Percentiles rank a stretch among this genome's conserved stretches.
Evolutionary conservation across 2,888 invertebrate genomes (phyloP).

Genomic region (Apamea monoglypha): DNA sequence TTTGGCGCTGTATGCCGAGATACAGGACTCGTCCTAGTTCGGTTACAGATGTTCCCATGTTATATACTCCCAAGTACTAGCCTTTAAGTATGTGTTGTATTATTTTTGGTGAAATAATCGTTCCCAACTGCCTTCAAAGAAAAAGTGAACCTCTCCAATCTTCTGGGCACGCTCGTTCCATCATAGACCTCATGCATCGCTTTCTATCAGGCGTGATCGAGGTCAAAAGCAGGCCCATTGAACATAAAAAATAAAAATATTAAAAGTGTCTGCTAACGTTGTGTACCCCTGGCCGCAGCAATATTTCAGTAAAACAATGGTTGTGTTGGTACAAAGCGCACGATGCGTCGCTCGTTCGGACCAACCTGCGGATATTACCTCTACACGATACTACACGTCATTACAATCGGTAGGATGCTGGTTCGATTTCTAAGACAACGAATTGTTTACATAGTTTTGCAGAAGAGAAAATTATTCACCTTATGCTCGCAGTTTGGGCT

Average conservation of each 20-base stretch:
- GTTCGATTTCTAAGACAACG: conserved; percentile 46
- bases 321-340: conserved; percentile 74
- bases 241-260: background rate
- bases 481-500: background rate
- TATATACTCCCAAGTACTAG: background rate
- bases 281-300: conserved; percentile 75
- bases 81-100: background rate
- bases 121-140: background rate
- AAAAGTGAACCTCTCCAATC: too few species aligned
- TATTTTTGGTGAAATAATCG: background rate
- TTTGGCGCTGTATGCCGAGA: background rate
- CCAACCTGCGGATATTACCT: conserved; percentile 83
- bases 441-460: background rate
- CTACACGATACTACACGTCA: conserved; percentile 34
- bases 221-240: background rate
- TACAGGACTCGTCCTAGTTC: background rate
- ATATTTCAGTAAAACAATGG: conserved; percentile 88
- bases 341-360: conserved; percentile 77
- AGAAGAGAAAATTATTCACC: too few species aligned
- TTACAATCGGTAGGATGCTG: background rate
- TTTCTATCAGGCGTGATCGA: background rate
- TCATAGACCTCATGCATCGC: background rate
- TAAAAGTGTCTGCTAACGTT: conserved; percentile 58
- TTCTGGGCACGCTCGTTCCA: background rate
- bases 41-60: background rate